phyloP scores from a whole-genome alignment of 2,888 invertebrate genomes.

The Pyrochroa serraticornis region DNA sequence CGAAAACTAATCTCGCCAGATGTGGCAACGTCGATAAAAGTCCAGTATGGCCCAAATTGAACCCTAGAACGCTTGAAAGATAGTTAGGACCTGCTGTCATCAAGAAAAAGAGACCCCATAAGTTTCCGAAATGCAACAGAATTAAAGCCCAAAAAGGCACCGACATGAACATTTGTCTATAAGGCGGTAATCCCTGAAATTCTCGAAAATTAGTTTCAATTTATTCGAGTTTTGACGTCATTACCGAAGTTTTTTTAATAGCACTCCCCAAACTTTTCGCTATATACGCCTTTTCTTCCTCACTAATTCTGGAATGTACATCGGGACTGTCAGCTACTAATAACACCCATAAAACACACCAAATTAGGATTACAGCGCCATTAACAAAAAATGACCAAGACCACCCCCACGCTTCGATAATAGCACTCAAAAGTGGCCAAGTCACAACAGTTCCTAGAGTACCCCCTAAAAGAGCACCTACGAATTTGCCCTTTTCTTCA shows the following conservation, averaged over 20 bases:
- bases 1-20: conserved; percentile 70
- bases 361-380: conserved; percentile 46
- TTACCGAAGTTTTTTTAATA: conserved; percentile 7
- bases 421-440: conserved; percentile 57
- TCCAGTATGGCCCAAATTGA: conserved; percentile 73
- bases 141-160: conserved; percentile 72
- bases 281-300: conserved; percentile 60
- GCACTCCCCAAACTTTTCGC: conserved; percentile 57
- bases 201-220: conserved; percentile 11
- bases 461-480: conserved; percentile 60
- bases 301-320: conserved; percentile 62
- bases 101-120: conserved; percentile 78
- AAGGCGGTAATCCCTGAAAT: conserved; percentile 70
- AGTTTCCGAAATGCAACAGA: conserved; percentile 74
- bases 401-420: conserved; percentile 55
- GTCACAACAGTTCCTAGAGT: conserved; percentile 60
- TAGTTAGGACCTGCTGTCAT: conserved; percentile 79
- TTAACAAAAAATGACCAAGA: conserved; percentile 52
- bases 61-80: conserved; percentile 73
- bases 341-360: conserved; percentile 58
- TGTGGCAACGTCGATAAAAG: conserved; percentile 74
- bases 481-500: conserved; percentile 59
- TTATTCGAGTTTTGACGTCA: too few relatives aligned
- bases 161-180: conserved; percentile 66
- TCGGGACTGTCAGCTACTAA: conserved; percentile 62